Conservation (phyloP, 2,888 invertebrate genomes). For the Saturnia japonica region DNA sequence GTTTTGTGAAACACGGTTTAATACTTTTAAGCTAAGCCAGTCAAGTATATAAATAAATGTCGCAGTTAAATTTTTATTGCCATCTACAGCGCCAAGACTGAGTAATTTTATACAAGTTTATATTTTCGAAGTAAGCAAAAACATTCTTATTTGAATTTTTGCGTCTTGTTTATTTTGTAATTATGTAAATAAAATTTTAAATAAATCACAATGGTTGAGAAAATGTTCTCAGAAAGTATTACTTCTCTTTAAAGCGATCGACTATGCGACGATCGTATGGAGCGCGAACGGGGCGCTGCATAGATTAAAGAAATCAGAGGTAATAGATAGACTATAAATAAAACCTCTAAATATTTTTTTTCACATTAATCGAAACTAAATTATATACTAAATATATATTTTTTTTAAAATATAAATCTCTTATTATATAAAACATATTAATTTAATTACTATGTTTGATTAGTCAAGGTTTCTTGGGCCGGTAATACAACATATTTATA, state of each 20-base stretch:
- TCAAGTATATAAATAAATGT: conserved; percentile 1
- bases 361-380: not conserved
- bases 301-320: not conserved
- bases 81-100: not conserved
- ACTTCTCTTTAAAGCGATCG: not conserved
- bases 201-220: not conserved
- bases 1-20: not conserved
- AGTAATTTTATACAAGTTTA: not conserved
- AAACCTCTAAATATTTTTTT: not conserved
- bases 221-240: not conserved
- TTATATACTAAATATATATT: not conserved
- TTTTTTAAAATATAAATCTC: too few species aligned
- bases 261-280: not conserved
- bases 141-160: not conserved
- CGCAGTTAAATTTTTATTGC: not conserved
- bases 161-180: not conserved
- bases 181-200: not conserved
- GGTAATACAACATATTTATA: too few species aligned
- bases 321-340: not conserved
- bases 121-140: not conserved
- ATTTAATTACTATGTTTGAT: too few species aligned
- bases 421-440: too few species aligned
- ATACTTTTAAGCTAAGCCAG: not conserved
- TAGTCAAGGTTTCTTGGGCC: too few species aligned
- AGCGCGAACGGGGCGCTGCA: not conserved